Conservation (phyloP, 2,113 vertebrate genomes). For the Tympanuchus pallidicinctus region DNA sequence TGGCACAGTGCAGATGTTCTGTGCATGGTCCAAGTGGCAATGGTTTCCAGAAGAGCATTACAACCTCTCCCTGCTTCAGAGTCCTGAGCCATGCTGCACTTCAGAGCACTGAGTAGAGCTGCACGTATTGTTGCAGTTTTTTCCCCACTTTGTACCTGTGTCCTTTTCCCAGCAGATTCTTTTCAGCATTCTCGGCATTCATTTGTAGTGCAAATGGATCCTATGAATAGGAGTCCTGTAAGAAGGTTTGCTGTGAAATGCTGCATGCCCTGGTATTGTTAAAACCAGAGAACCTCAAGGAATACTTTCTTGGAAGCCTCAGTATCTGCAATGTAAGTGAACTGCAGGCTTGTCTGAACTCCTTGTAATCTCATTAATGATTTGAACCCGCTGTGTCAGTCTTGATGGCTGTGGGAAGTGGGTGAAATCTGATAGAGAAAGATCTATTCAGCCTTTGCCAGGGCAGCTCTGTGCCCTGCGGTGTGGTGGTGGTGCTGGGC, state of each 20-base stretch:
- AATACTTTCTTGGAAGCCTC: constrained; percentile 28
- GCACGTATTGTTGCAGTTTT: accelerated
- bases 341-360: background rate
- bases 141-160: background rate
- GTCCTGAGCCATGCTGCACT: background rate
- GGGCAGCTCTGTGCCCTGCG: background rate
- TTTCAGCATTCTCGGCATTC: background rate
- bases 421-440: background rate
- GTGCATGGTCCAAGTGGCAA: background rate
- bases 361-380: constrained; percentile 5
- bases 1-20: background rate
- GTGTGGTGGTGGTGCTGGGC: background rate
- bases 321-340: constrained; percentile 1
- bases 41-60: background rate
- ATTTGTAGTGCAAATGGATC: background rate
- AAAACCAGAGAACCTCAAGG: background rate
- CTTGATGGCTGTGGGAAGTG: background rate
- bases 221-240: background rate
- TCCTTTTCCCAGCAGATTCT: background rate
- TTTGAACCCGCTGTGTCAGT: background rate
- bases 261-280: background rate
- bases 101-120: background rate
- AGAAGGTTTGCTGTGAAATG: constrained; percentile 13
- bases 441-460: background rate
- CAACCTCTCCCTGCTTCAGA: background rate